Evolutionary conservation across 1,140 invertebrate genomes (phyloP).

Genomic region (Samia ricini): DNA sequence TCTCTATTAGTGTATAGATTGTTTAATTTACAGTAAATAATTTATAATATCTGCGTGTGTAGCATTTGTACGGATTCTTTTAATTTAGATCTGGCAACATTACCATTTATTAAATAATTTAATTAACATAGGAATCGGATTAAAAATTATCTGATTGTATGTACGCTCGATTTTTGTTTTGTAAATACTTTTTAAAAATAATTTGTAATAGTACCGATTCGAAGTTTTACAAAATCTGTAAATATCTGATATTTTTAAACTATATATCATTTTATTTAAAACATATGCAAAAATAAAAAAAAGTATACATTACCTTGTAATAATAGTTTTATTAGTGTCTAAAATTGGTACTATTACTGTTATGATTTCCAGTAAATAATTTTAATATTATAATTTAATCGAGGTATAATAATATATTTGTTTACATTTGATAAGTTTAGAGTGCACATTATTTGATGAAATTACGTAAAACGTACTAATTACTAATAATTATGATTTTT

Average conservation of each 20-base stretch:
- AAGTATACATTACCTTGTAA: too few species aligned
- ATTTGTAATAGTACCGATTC: constrained; percentile 27
- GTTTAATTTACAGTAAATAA: neutral
- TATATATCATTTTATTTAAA: neutral
- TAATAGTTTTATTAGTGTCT: constrained; percentile 10
- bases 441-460: constrained; percentile 3
- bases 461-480: neutral
- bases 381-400: constrained; percentile 21
- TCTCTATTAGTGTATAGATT: neutral
- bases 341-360: constrained; percentile 23
- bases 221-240: constrained; percentile 19
- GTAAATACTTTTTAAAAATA: constrained; percentile 34
- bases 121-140: neutral
- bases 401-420: constrained; percentile 30
- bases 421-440: constrained; percentile 12
- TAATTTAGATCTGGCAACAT: neutral
- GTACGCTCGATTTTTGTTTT: constrained; percentile 9
- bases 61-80: too few species aligned
- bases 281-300: neutral
- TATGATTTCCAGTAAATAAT: constrained; percentile 10
- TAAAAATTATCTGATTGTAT: constrained; percentile 6
- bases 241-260: constrained; percentile 28
- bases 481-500: too few species aligned
- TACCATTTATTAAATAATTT: neutral
- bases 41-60: neutral